These are phyloP conservation scores for Clanis bilineata DNA, from an alignment of 2,888 invertebrate species.

Conservation along the genomic window DNA sequence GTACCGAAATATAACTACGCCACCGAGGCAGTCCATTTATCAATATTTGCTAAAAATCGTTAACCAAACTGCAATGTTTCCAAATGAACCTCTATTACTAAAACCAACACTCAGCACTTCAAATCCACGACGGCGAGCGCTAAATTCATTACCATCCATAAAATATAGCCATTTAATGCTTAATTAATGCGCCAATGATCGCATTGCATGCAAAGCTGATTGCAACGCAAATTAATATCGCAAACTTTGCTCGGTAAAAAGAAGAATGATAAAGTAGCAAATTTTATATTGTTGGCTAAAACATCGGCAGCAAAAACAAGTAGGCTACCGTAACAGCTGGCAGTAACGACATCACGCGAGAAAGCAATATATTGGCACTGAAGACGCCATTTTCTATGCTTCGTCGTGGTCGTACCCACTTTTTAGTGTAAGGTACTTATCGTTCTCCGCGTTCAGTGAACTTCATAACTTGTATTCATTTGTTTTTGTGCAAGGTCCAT, in stretches of 20 bases:
- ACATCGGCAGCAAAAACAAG: slow-evolving; percentile 66
- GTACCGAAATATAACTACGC: too few relatives aligned
- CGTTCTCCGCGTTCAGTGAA: slow-evolving; percentile 1
- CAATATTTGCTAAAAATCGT: background rate
- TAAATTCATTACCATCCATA: background rate
- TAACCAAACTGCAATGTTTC: background rate
- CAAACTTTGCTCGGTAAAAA: slow-evolving; percentile 40
- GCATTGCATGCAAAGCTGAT: slow-evolving; percentile 42
- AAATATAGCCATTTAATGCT: slow-evolving; percentile 1
- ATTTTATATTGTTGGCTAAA: slow-evolving; percentile 63
- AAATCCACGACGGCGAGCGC: background rate
- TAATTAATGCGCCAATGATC: slow-evolving; percentile 29
- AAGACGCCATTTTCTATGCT: slow-evolving; percentile 68
- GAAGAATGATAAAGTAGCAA: slow-evolving; percentile 56
- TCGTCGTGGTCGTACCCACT: slow-evolving; percentile 11
- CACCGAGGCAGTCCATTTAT: too few relatives aligned
- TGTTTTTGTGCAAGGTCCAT: background rate
- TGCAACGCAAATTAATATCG: slow-evolving; percentile 36
- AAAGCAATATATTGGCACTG: slow-evolving; percentile 75
- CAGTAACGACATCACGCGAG: slow-evolving; percentile 77
- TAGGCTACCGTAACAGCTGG: slow-evolving; percentile 66
- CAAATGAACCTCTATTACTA: background rate
- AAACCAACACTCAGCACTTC: background rate
- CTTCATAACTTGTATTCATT: slow-evolving; percentile 9
- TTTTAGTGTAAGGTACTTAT: slow-evolving; percentile 12